A percentile compares a stretch with the other conserved stretches of the same genome.
Conservation (phyloP, 2,113 vertebrate genomes). For the Rhinolophus sinicus region DNA sequence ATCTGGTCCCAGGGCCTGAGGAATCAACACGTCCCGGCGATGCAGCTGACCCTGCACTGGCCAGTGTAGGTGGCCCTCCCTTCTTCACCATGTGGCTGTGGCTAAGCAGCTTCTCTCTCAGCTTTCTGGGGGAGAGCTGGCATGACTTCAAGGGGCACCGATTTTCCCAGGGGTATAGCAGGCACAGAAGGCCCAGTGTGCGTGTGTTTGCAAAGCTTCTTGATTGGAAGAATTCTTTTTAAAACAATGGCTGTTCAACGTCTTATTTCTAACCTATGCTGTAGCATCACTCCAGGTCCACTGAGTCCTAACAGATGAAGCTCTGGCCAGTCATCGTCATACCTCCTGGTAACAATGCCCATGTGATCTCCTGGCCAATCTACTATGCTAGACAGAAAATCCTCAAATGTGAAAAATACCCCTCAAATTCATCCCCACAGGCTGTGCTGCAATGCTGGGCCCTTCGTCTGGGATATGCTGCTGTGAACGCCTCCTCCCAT, state of each 20-base stretch:
- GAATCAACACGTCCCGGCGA: not conserved
- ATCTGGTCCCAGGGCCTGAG: not conserved
- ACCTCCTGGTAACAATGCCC: not conserved
- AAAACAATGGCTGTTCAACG: not conserved
- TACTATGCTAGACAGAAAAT: not conserved
- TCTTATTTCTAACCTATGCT: not conserved
- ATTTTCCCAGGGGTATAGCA: not conserved
- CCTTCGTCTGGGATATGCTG: not conserved
- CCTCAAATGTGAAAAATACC: not conserved
- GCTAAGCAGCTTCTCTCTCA: not conserved
- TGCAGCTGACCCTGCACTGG: not conserved
- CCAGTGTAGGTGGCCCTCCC: not conserved
- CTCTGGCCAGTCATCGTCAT: not conserved
- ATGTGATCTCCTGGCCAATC: not conserved
- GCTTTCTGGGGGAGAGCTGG: no score
- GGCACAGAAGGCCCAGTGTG: not conserved
- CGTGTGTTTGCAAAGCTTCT: not conserved
- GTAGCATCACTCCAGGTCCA: not conserved
- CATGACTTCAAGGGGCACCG: not conserved
- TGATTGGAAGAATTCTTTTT: not conserved
- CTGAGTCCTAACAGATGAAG: not conserved
- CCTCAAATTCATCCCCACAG: not conserved
- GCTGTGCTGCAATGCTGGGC: not conserved
- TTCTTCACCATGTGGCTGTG: fast-evolving
- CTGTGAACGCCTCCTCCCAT: not conserved